A percentile compares a stretch with the other conserved stretches of the same genome.
phyloP scores from a whole-genome alignment of 2,797 vertebrate species.

The Rhynchonycteris naso region DNA sequence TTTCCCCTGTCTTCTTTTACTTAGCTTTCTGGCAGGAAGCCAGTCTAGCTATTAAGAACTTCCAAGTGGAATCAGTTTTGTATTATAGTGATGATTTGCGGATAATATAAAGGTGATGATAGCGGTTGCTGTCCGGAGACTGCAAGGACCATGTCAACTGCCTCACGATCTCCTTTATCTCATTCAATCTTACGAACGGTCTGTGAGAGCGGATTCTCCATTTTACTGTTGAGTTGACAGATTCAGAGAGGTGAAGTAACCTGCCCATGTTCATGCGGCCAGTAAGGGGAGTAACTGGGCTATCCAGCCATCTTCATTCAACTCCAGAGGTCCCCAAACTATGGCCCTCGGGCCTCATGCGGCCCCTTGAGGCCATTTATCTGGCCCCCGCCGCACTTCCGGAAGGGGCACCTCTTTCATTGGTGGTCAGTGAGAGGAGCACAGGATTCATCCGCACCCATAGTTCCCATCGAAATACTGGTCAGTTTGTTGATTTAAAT shows the following conservation, averaged over 20 bases:
- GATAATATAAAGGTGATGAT: not conserved
- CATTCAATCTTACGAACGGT: not conserved
- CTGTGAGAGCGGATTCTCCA: not conserved
- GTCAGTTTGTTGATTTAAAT: too few relatives aligned
- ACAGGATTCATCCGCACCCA: too few relatives aligned
- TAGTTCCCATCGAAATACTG: too few relatives aligned
- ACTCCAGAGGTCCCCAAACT: not conserved
- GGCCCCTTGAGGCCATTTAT: too few relatives aligned
- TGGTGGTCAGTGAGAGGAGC: too few relatives aligned
- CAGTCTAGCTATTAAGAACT: not conserved
- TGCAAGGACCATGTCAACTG: too few relatives aligned
- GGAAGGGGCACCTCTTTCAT: too few relatives aligned
- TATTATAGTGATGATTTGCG: fast-evolving
- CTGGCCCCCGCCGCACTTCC: too few relatives aligned
- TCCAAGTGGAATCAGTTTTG: not conserved
- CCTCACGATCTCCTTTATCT: fast-evolving
- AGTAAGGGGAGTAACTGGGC: not conserved
- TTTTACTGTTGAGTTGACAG: not conserved
- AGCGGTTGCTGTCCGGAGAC: not conserved
- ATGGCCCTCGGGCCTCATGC: too few relatives aligned
- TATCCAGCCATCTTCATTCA: not conserved
- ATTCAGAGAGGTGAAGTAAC: not conserved
- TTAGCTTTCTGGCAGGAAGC: not conserved
- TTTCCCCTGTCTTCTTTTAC: not conserved
- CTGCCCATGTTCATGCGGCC: not conserved